Percentiles rank a stretch among this genome's conserved stretches.
These are phyloP conservation scores for Ataeniobius toweri DNA, from an alignment of 2,797 vertebrate genomes.

Conservation along the genomic window DNA sequence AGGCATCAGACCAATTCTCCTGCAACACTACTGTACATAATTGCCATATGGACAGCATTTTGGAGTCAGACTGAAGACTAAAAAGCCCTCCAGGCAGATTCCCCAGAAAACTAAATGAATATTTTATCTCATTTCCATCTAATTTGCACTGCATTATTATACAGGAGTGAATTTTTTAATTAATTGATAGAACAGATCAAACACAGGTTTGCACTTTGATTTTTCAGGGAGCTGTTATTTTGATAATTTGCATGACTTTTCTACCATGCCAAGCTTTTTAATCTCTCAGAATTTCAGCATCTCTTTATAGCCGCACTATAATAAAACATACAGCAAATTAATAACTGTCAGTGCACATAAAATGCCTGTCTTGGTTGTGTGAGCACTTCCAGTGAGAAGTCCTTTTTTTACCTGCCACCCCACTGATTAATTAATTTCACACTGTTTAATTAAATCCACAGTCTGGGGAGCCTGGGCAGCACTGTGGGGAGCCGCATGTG, in stretches of 20 bases:
- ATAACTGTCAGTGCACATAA: constrained; percentile 73
- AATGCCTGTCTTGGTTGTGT: constrained; percentile 74
- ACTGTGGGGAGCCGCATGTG: constrained; percentile 62
- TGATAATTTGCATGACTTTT: constrained; percentile 74
- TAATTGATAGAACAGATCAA: constrained; percentile 86
- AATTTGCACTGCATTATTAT: constrained; percentile 85
- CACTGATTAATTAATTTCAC: constrained; percentile 83
- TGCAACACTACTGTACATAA: constrained; percentile 82
- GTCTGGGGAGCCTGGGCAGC: constrained; percentile 73
- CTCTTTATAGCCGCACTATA: constrained; percentile 64
- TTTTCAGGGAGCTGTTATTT: constrained; percentile 72
- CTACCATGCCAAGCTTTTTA: constrained; percentile 60
- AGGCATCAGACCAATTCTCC: constrained; percentile 83
- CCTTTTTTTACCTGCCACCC: constrained; percentile 75
- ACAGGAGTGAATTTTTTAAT: constrained; percentile 82
- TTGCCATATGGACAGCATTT: constrained; percentile 85
- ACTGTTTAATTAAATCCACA: constrained; percentile 84
- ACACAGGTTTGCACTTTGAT: constrained; percentile 84
- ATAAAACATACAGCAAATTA: constrained; percentile 74
- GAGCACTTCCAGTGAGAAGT: constrained; percentile 71
- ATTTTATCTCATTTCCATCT: constrained; percentile 88
- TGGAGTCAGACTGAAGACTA: constrained; percentile 81
- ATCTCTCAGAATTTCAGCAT: constrained; percentile 63
- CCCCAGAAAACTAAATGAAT: constrained; percentile 85
- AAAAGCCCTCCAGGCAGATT: constrained; percentile 82